These are phyloP conservation scores for Channa striata DNA, from an alignment of 2,797 vertebrate species.

Conservation along the genomic window DNA sequence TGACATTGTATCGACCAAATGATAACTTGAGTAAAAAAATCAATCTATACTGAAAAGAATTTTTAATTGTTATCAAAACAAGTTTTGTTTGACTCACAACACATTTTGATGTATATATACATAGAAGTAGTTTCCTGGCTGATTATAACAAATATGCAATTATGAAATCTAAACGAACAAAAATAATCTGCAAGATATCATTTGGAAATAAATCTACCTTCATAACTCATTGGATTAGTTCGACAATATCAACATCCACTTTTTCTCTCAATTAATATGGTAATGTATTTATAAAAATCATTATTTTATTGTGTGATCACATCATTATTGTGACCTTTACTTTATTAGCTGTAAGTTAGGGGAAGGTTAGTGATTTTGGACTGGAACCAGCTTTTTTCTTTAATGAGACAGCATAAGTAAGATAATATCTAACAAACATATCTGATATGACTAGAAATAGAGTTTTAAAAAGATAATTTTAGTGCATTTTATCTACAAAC, in stretches of 20 bases:
- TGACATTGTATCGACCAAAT: background rate
- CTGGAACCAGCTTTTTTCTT: conserved; percentile 3
- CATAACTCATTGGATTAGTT: background rate
- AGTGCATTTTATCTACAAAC: conserved; percentile 21
- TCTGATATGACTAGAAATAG: background rate
- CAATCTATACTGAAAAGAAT: background rate
- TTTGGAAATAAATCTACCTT: background rate
- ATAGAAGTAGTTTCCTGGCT: conserved; percentile 6
- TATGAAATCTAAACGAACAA: background rate
- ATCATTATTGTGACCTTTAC: conserved; percentile 28
- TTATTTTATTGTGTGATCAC: conserved; percentile 9
- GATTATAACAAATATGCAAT: background rate
- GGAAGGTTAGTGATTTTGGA: background rate
- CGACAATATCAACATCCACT: conserved; percentile 1
- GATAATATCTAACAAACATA: conserved; percentile 1
- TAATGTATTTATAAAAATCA: conserved; percentile 3
- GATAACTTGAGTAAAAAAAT: background rate
- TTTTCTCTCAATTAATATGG: background rate
- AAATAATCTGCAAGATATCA: background rate
- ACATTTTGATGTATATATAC: conserved; percentile 14
- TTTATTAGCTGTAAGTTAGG: background rate
- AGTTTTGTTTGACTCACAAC: background rate
- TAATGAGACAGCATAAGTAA: background rate
- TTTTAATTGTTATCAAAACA: conserved; percentile 12
- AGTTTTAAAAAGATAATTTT: background rate